Evolutionary conservation across 2,797 vertebrate genomes (phyloP), one percentile per base, ranked within the genome.

Genomic region (Poecile montanus): DNA sequence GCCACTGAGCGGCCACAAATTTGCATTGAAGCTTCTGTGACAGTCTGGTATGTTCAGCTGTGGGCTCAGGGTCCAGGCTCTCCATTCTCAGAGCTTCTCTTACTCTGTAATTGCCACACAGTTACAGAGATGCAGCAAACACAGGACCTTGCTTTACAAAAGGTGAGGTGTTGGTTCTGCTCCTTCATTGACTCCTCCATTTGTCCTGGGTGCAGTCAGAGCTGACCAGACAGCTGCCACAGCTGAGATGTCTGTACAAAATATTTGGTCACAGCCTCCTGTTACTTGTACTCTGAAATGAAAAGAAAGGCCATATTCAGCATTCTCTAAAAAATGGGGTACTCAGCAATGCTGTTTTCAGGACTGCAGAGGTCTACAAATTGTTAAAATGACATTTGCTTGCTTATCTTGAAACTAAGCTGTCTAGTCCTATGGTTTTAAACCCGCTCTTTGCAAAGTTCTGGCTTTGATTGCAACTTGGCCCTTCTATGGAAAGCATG

Each of bases 401-500:
- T 82, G 65, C 30, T 50, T 88, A 40, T 62, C 68, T 81, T 92
- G 66, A 82, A 67, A 36, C 57, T 85, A 67, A 74, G 42, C 63
- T 79, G 36, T 79, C 70, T 67, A 53, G 44, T 76, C 20, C 54
- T 86, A 6, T 81, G 73, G 57, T 62, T 92, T 78, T 47, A 81
- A 92, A 63, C 45, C 22, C 84, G 48, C 38, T 56, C 22, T 68
- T 79, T 79, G 42, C 57, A 77, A 47, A 92, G 67, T 79, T 82
- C 74, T 82, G 77, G 15, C 57, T 96, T 90, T 86, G 86, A 82
- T 84, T 93, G 85, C 8, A 5, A 10, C 74, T 84, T 88, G 73
- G 34, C 74, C 51, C 36, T 84, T 88, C 81, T 81, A 84, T 16
- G 14, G 84, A 61, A 70, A 83, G 58, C 95, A 94, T 94, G 73